A percentile compares a stretch with the other conserved stretches of the same genome.
phyloP scores from a whole-genome alignment of 2,113 vertebrate species.

The Odontophorus gujanensis region DNA sequence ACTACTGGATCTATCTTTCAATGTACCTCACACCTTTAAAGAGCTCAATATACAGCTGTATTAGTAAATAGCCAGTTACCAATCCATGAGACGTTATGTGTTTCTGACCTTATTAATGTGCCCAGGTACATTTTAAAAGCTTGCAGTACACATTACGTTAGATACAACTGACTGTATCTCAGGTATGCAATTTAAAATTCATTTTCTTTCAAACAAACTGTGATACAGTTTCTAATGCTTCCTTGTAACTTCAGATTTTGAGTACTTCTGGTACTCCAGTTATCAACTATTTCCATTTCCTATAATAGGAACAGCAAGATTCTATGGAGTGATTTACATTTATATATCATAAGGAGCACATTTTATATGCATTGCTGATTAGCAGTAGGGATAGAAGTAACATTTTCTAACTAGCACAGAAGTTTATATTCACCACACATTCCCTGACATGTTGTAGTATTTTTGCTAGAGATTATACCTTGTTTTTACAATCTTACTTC shows the following conservation, averaged over 20 bases:
- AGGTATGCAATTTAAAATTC: not conserved
- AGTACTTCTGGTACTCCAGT: not conserved
- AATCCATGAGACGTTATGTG: not conserved
- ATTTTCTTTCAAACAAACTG: not conserved
- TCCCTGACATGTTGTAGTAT: accelerated
- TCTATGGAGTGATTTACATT: not conserved
- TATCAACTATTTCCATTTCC: not conserved
- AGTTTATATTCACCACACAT: not conserved
- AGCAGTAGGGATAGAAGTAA: not conserved
- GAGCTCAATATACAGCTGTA: not conserved
- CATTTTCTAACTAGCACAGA: not conserved
- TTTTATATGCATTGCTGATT: not conserved
- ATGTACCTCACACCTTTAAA: not conserved
- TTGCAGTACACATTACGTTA: not conserved
- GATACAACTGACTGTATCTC: not conserved
- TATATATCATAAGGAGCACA: not conserved
- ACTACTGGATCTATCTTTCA: not conserved
- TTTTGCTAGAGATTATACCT: not conserved
- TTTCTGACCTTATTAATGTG: not conserved
- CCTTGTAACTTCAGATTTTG: not conserved
- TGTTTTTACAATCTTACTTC: not conserved
- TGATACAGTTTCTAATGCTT: not conserved
- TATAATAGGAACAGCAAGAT: not conserved
- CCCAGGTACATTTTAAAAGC: not conserved
- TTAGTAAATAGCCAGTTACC: not conserved